phyloP scores from a whole-genome alignment of 2,797 vertebrate genomes.

The Amazona ochrocephala region DNA sequence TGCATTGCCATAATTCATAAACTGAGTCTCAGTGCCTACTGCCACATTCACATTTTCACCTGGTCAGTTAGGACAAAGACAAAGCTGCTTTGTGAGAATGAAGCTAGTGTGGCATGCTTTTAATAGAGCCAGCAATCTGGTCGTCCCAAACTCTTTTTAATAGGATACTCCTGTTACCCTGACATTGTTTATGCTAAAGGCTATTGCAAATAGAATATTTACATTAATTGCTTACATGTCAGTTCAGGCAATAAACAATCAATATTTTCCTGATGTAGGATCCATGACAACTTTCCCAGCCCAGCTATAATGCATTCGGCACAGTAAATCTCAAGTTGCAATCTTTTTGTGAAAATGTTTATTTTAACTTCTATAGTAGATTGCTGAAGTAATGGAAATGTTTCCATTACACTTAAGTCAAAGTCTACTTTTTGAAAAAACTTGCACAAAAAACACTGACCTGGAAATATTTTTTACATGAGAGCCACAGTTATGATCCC shows the following conservation, averaged over 20 bases:
- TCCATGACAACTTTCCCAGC: not conserved
- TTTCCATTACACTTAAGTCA: conserved; percentile 17
- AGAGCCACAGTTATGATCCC: not conserved
- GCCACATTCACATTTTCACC: conserved; percentile 7
- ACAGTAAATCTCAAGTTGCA: not conserved
- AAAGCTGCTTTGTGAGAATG: conserved; percentile 21
- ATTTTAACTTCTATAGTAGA: conserved; percentile 32
- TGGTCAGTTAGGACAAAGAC: conserved; percentile 32
- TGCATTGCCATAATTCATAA: conserved; percentile 27
- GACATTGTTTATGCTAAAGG: conserved; percentile 9
- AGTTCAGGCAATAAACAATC: not conserved
- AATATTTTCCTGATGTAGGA: not conserved
- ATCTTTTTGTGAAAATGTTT: conserved; percentile 35
- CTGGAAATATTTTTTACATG: not conserved
- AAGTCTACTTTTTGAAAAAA: not conserved
- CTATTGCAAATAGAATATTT: conserved; percentile 24
- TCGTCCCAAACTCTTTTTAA: not conserved
- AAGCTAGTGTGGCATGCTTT: not conserved
- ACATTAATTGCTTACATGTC: not conserved
- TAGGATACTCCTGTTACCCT: not conserved
- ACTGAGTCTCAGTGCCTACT: not conserved
- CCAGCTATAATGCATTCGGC: not conserved
- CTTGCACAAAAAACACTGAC: not conserved
- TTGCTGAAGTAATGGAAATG: conserved; percentile 48
- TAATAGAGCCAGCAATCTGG: not conserved